phyloP scores from a whole-genome alignment of 2,113 vertebrate genomes.

The Callionymus lyra region DNA sequence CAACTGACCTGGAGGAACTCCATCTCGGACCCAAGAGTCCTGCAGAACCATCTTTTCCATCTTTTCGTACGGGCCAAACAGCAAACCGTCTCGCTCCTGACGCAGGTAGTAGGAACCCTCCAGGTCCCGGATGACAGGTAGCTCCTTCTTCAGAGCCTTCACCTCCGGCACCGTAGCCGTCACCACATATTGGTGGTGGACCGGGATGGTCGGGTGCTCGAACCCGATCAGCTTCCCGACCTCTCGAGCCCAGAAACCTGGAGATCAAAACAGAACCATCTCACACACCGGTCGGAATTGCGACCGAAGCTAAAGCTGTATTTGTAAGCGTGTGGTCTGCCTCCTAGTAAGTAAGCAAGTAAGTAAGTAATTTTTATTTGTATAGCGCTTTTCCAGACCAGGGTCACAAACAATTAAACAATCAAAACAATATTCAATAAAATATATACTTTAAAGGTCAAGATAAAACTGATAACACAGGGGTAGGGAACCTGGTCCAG shows the following conservation, averaged over 20 bases:
- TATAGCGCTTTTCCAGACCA: too few species aligned
- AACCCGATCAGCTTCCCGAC: slow-evolving; percentile 85
- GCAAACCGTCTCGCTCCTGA: slow-evolving; percentile 87
- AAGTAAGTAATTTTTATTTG: too few species aligned
- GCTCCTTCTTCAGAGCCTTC: slow-evolving; percentile 81
- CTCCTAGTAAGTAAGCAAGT: too few species aligned
- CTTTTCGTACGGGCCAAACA: slow-evolving; percentile 90
- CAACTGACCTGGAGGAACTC: slow-evolving; percentile 78
- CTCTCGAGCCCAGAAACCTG: slow-evolving; percentile 94
- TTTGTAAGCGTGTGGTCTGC: too few species aligned
- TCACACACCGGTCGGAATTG: too few species aligned
- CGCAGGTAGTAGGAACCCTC: slow-evolving; percentile 90
- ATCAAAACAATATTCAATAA: too few species aligned
- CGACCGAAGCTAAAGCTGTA: too few species aligned
- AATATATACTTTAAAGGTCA: too few species aligned
- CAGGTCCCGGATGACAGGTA: slow-evolving; percentile 87
- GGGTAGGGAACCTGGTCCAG: too few species aligned
- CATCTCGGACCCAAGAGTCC: slow-evolving; percentile 83
- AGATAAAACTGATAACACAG: too few species aligned
- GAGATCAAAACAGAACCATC: slow-evolving; percentile 2
- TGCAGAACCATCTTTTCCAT: slow-evolving; percentile 91
- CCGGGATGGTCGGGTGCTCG: slow-evolving; percentile 86
- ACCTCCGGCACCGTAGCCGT: slow-evolving; percentile 89
- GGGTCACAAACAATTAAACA: too few species aligned
- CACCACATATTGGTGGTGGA: slow-evolving; percentile 95